Evolutionary conservation across 2,113 vertebrate genomes (phyloP), one percentile per base, ranked within the genome.

Genomic region (Carettochelys insculpta): DNA sequence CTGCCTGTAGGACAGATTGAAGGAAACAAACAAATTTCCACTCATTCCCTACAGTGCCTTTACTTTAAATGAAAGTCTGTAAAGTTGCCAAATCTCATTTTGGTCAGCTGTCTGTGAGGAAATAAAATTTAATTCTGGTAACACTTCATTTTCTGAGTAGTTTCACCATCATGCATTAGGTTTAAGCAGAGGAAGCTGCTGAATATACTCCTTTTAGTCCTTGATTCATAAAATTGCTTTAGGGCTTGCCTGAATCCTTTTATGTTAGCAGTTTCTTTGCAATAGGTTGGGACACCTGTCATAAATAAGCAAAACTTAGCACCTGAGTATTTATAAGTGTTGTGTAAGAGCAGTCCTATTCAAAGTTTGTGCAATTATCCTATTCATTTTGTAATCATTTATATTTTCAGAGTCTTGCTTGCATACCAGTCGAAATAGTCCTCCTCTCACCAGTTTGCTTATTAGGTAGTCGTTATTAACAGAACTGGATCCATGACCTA

Each of bases 401-500:
- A 77, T 50, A 61, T 80, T 94, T 56, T 34, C 50, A 73, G 80
- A 90, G 45, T 65, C 77, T 87, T 80, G 38, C 3, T 38, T 82
- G 79, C 38, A 77, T 86, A 25, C 82, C n/a, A 2, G 43, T 83
- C 34, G 84, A 52, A 27, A 13, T n/a, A n/a, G n/a, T n/a, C n/a
- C n/a, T n/a, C n/a, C n/a, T n/a, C n/a, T n/a, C n/a, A n/a, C n/a
- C n/a, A n/a, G n/a, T n/a, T n/a, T n/a, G n/a, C n/a, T n/a, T n/a
- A n/a, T n/a, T n/a, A n/a, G n/a, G n/a, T n/a, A n/a, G n/a, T n/a
- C n/a, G n/a, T 68, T 81, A 27, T 94, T 93, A 91, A 71, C 76
- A 87, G 56, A 85, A 95, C 82, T 80, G 92, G 94, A 95, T 95
- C 94, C 84, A 76, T 68, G 77, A 71, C 80, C 92, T 0, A 0